Conservation (phyloP, 1,140 invertebrate species). For the Tachypleus tridentatus region DNA sequence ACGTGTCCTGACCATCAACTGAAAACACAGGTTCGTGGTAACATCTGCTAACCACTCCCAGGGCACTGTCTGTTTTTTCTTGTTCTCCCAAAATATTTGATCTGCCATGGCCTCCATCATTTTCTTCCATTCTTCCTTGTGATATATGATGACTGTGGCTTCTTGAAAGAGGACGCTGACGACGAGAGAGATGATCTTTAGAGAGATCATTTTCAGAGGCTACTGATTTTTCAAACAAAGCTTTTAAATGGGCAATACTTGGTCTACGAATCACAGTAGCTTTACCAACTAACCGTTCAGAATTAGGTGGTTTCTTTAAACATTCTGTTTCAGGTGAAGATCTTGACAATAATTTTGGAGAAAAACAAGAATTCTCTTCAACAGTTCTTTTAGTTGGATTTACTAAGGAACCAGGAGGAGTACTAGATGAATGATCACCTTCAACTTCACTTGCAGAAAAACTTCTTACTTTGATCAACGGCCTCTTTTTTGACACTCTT, state of each 20-base stretch:
- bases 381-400: too few species aligned
- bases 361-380: too few species aligned
- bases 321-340: too few species aligned
- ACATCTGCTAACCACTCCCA: too few species aligned
- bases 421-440: neutral
- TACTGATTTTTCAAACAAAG: slow-evolving; percentile 36
- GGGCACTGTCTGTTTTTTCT: too few species aligned
- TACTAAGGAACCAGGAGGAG: neutral
- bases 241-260: slow-evolving; percentile 38
- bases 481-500: neutral
- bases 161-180: slow-evolving; percentile 11
- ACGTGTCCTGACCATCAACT: too few species aligned
- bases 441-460: neutral
- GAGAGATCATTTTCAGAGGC: slow-evolving; percentile 5
- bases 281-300: slow-evolving; percentile 26
- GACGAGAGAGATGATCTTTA: neutral
- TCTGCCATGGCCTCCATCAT: too few species aligned
- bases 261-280: slow-evolving; percentile 33
- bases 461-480: neutral
- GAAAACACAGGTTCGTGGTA: too few species aligned
- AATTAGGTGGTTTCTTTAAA: slow-evolving; percentile 3
- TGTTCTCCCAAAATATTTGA: too few species aligned
- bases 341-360: too few species aligned
- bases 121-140: neutral
- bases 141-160: slow-evolving; percentile 19